These are phyloP conservation scores for Prunella strophiata DNA, from an alignment of 2,797 vertebrate genomes.

Conservation along the genomic window DNA sequence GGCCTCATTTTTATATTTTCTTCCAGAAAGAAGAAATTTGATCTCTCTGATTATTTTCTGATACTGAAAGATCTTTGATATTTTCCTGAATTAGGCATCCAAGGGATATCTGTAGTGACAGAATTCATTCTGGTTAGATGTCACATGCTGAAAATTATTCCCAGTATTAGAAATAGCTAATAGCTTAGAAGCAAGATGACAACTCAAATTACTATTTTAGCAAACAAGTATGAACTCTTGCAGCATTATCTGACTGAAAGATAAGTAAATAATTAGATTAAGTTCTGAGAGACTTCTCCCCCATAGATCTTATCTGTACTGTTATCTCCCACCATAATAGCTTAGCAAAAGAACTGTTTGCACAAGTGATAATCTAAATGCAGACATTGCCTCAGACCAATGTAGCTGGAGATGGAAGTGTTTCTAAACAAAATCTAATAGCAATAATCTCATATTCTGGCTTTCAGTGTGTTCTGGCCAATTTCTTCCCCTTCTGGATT, in stretches of 20 bases:
- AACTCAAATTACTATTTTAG: conserved; percentile 5
- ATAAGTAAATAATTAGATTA: not conserved
- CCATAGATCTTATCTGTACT: not conserved
- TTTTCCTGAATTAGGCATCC: not conserved
- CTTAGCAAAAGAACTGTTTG: not conserved
- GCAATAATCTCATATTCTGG: not conserved
- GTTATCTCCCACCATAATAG: not conserved
- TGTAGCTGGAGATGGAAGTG: not conserved
- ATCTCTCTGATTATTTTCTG: not conserved
- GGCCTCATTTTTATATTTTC: not conserved
- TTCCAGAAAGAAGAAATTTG: not conserved
- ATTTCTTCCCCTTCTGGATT: not conserved
- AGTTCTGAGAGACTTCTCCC: not conserved
- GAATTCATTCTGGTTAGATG: not conserved
- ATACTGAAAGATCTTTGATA: not conserved
- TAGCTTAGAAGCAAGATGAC: not conserved
- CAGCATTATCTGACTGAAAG: not conserved
- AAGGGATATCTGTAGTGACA: not conserved
- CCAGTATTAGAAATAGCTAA: not conserved
- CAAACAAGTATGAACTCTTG: not conserved
- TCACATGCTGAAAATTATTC: not conserved
- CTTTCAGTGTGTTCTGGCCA: not conserved
- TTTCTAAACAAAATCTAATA: not conserved
- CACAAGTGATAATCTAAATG: not conserved
- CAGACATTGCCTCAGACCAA: not conserved